A percentile compares a stretch with the other conserved stretches of the same genome.
Evolutionary conservation across 2,888 invertebrate species (phyloP).

Genomic region (Nemotelus pantherinus): DNA sequence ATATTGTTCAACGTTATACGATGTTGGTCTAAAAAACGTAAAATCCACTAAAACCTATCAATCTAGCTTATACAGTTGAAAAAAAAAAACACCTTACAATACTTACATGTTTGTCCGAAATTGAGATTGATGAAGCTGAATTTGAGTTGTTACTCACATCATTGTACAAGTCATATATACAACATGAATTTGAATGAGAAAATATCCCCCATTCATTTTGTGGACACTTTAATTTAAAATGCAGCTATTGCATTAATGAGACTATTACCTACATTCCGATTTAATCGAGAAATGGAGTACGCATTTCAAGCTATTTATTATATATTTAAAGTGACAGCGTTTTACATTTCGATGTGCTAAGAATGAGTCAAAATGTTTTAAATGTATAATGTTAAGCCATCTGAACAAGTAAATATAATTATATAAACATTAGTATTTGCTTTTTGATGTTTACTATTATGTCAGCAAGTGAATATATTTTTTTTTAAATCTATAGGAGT

Average conservation of each 20-base stretch:
- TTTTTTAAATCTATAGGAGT: too few species aligned
- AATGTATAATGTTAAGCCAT: constrained; percentile 37
- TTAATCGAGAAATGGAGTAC: not conserved
- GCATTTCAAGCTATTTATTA: constrained; percentile 11
- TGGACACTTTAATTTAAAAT: not conserved
- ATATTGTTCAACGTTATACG: constrained; percentile 20
- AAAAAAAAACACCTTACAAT: not conserved
- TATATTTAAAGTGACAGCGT: constrained; percentile 18
- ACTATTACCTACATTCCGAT: not conserved
- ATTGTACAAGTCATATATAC: not conserved
- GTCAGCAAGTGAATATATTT: too few species aligned
- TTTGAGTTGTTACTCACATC: constrained; percentile 8
- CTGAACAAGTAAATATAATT: constrained; percentile 33
- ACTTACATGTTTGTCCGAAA: not conserved
- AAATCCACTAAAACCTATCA: constrained; percentile 26
- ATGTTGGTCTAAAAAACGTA: constrained; percentile 11
- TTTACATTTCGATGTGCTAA: constrained; percentile 39
- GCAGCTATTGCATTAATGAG: not conserved
- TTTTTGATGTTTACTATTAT: too few species aligned
- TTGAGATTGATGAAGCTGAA: not conserved
- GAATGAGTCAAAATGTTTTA: constrained; percentile 20
- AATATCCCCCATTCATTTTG: not conserved
- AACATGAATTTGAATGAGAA: not conserved
- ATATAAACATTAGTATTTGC: not conserved
- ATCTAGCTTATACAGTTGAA: constrained; percentile 30